Evolutionary conservation across 2,797 vertebrate genomes (phyloP), one percentile per base, ranked within the genome.

Genomic region (Helicolenus hilgendorfi): DNA sequence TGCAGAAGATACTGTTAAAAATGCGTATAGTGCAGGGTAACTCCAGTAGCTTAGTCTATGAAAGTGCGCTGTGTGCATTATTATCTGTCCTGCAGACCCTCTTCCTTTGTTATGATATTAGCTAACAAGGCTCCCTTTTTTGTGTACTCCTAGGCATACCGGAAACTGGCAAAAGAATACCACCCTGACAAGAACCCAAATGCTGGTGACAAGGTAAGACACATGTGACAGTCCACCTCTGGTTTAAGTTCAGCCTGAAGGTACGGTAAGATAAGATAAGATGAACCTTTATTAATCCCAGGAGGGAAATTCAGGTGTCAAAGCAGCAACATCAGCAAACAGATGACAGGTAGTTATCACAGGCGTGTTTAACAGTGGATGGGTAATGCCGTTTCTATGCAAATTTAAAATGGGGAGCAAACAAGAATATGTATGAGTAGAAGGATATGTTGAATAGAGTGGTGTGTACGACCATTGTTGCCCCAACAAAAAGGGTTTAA

Each of bases 161-260:
- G 98, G 64, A 99, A 99, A 92, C 95, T 99, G 95, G 99, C 99
- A 71, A 99, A 99, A 94, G 99, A 99, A 73, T 99, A 99, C 81
- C 99, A 99, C 67, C 99, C 99, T 76, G 99, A 99, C 97, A 99
- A 99, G 96, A 99, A 99, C 92, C 99, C 99, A 76, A 99, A 99
- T 90, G 98, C 99, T 85, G 99, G 99, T 10, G 99, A 99, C 94
- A 99, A 99, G 98, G 99, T 99, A 97, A 97, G 94, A 10, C 8
- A 20, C 27, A 1, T 9, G 1, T 31, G 13, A 27, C 6, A 2
- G 7, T 29, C 15, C 13, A 41, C 26, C 11, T 41, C 0, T 20
- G 33, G 38, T 20, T 82, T 27, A 3, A 5, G 2, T 13, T 11
- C 18, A 1, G 4, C 45, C 36, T 49, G 18, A n/a, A n/a, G n/a